Percentiles rank a stretch among this genome's conserved stretches.
Evolutionary conservation across 1,140 invertebrate genomes (phyloP).

Genomic region (Fragariocoptes setiger): DNA sequence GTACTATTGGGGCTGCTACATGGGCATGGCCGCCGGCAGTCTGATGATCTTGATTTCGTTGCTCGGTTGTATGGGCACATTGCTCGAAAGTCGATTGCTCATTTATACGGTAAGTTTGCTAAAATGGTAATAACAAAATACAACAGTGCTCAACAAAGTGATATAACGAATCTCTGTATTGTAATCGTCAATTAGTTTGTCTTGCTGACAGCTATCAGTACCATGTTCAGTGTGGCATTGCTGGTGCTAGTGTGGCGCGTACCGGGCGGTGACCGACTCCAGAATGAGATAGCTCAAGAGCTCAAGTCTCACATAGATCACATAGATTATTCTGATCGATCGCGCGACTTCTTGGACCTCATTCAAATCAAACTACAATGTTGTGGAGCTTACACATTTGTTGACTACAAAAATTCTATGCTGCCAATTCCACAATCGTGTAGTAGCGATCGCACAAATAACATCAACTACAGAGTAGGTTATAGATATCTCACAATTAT

Average conservation of each 20-base stretch:
- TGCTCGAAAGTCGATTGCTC: conserved; percentile 12
- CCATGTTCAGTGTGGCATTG: no score
- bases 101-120: conserved; percentile 11
- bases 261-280: conserved; percentile 12
- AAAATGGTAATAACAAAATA: no score
- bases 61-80: conserved; percentile 12
- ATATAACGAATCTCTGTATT: no score
- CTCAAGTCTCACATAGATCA: conserved; percentile 11
- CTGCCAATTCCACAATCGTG: conserved; percentile 12
- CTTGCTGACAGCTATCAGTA: no score
- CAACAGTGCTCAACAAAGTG: no score
- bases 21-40: conserved; percentile 10
- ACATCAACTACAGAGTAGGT: conserved; percentile 12
- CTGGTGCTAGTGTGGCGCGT: conserved; percentile 12
- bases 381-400: conserved; percentile 12
- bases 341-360: conserved; percentile 12
- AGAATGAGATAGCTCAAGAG: conserved; percentile 10
- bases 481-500: neutral
- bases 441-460: conserved; percentile 12
- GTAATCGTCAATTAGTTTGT: no score
- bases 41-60: conserved; percentile 12
- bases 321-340: conserved; percentile 4
- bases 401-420: conserved; percentile 10
- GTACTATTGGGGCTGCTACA: conserved; percentile 12
- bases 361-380: conserved; percentile 14